These are phyloP conservation scores for Ailuropoda melanoleuca DNA, from an alignment of 2,113 vertebrate genomes.

Conservation along the genomic window DNA sequence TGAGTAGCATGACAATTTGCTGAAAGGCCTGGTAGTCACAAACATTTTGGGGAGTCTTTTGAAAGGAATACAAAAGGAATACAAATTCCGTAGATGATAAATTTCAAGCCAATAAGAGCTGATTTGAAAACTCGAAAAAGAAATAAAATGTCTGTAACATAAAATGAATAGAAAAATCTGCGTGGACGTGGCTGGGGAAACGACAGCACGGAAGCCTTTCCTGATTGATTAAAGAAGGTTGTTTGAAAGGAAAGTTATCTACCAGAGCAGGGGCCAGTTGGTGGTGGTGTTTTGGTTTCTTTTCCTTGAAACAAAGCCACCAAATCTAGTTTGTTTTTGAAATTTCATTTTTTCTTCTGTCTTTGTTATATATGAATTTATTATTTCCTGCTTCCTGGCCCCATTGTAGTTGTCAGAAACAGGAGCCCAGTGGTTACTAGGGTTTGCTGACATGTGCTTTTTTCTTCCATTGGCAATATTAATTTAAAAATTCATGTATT, in stretches of 20 bases:
- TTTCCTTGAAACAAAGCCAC: not conserved
- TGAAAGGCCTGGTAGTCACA: not conserved
- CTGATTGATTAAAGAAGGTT: not conserved
- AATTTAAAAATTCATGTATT: not conserved
- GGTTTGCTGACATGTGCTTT: not conserved
- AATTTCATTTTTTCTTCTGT: not conserved
- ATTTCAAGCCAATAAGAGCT: not conserved
- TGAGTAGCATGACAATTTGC: not conserved
- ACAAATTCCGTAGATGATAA: not conserved
- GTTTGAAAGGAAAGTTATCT: not conserved
- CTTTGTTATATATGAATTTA: not conserved
- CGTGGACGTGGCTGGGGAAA: accelerated
- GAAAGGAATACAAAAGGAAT: not conserved
- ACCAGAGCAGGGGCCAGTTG: not conserved
- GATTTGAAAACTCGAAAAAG: not conserved
- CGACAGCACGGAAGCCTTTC: not conserved
- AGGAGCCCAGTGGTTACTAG: not conserved
- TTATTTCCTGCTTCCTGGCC: not conserved
- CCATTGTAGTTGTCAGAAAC: not conserved
- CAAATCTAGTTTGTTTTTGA: not conserved
- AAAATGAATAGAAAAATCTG: not conserved
- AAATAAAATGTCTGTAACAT: not conserved
- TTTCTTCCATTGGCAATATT: not conserved
- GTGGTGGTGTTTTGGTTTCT: not conserved
- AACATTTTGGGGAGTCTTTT: not conserved